Conservation (phyloP, 1,140 invertebrate genomes). For the Scylla paramamosain region DNA sequence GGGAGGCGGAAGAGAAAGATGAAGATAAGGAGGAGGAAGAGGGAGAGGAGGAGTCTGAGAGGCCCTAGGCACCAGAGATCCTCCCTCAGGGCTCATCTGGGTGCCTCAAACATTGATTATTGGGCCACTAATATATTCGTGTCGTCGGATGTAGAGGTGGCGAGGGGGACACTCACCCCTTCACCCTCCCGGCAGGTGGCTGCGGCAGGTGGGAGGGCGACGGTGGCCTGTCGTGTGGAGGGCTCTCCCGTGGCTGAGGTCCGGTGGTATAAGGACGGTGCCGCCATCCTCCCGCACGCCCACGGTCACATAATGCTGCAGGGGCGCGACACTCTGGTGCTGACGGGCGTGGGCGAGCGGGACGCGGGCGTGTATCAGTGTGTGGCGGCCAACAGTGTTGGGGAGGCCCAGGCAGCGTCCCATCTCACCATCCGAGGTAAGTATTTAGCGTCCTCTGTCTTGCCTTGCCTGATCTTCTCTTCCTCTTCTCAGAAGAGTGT, state of each 20-base stretch:
- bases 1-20: neutral
- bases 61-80: neutral
- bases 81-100: neutral
- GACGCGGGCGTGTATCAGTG: conserved; percentile 76
- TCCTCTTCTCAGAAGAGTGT: neutral
- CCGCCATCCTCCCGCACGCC: conserved; percentile 27
- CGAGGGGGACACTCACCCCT: neutral
- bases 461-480: neutral
- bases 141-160: neutral
- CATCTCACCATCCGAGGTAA: conserved; percentile 68
- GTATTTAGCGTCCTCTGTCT: neutral
- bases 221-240: conserved; percentile 61
- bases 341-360: conserved; percentile 66
- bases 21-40: neutral
- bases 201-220: conserved; percentile 63
- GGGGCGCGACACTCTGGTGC: conserved; percentile 70
- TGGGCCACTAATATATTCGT: neutral
- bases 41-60: neutral
- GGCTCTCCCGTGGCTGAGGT: conserved; percentile 75
- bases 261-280: conserved; percentile 75
- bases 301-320: conserved; percentile 67
- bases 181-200: conserved; percentile 64
- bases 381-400: conserved; percentile 74
- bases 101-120: neutral
- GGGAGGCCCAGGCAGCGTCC: conserved; percentile 69